Conservation (phyloP, 2,888 invertebrate species). For the Catocala fraxini region DNA sequence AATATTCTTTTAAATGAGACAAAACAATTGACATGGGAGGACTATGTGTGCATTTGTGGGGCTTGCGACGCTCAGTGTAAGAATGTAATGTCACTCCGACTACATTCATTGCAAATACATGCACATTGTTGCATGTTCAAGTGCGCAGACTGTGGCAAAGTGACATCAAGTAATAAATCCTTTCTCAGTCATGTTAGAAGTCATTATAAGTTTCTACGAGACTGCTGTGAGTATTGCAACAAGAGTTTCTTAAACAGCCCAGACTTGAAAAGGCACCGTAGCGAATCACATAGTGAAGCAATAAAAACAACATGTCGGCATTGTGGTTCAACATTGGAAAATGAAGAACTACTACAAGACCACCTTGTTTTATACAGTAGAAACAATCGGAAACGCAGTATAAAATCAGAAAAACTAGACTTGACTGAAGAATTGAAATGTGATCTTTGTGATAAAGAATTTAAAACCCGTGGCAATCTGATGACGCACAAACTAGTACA, state of each 20-base stretch:
- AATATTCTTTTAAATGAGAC: constrained; percentile 4
- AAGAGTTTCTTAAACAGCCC: constrained; percentile 62
- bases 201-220: constrained; percentile 70
- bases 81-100: constrained; percentile 69
- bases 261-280: constrained; percentile 68
- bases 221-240: constrained; percentile 79
- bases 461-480: constrained; percentile 76
- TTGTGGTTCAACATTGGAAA: constrained; percentile 73
- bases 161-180: constrained; percentile 63
- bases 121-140: constrained; percentile 74
- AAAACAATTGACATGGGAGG: constrained; percentile 68
- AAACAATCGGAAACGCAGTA: constrained; percentile 54
- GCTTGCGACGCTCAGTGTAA: constrained; percentile 78
- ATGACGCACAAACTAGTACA: constrained; percentile 77
- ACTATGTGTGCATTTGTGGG: constrained; percentile 75
- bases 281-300: constrained; percentile 54
- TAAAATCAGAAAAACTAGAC: constrained; percentile 57
- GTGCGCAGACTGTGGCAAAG: constrained; percentile 75
- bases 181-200: constrained; percentile 74
- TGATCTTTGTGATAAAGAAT: constrained; percentile 73
- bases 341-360: constrained; percentile 67
- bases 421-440: constrained; percentile 66
- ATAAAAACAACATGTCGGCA: constrained; percentile 64
- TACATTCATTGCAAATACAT: constrained; percentile 79
- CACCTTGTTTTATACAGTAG: constrained; percentile 70